Base-by-base conservation (phyloP, 1,140 invertebrate genomes). In the Ceratina calcarata region DNA sequence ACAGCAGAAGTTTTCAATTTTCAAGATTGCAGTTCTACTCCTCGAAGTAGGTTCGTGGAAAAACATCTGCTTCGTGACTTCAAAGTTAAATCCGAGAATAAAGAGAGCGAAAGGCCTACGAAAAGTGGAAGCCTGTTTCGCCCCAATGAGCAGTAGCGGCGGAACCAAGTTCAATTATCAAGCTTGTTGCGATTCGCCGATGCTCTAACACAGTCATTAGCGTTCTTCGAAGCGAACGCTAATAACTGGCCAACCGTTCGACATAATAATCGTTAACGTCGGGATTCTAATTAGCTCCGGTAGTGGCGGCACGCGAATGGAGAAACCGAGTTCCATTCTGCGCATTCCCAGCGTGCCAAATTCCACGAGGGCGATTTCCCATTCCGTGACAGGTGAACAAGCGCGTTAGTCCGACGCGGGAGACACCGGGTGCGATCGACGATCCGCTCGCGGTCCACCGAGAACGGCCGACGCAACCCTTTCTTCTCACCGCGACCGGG, bases 251-350 rank as follows among this genome's bases (percentile, higher is more conserved):
- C 27, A 37, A 20, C 4, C 10, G 27, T 10, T 20, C 12, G 68
- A 78, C 22, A 22, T 3, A 27, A 64, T 37, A 51, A 74, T 74
- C 62, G 62, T 49, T 27, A 60, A 65, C 7, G 22, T 8, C 37
- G 27, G 16, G 18, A 49, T 15, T 32, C 22, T 79, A 79, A 79
- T 79, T 79, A 79, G 24, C 61, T 51, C 22, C 10, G 45, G 15
- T 20, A 16, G 13, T 16, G 24, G 16, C 20, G 62, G 58, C 24
- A 74, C 45, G 55, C 62, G 78, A 51, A 24, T 22, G 0, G 51
- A 22, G 37, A 79, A n/a, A 57, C 78, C 32, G 71, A 58, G 65
- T 84, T 65, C 79, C 73, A 77, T 85, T 84, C 82, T 77, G 37
- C 27, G 51, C 66, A 84, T 84, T 86, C 70, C 67, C 62, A 0